A percentile compares a stretch with the other conserved stretches of the same genome.
phyloP scores from a whole-genome alignment of 2,113 vertebrate genomes.

The Bos javanicus region DNA sequence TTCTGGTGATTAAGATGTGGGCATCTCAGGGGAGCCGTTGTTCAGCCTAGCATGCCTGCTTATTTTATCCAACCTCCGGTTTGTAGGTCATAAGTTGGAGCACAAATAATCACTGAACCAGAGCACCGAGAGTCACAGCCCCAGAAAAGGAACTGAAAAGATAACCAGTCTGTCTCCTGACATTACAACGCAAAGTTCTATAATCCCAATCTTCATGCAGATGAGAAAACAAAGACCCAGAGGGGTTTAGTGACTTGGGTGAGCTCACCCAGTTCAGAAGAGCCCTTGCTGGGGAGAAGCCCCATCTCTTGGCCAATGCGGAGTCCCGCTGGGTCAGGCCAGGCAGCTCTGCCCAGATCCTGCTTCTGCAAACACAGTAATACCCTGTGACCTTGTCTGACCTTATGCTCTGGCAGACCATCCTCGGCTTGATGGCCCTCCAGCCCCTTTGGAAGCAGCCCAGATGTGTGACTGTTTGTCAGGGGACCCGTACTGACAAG shows the following conservation, averaged over 20 bases:
- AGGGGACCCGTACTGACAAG: constrained; percentile 20
- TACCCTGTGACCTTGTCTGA: background rate
- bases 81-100: background rate
- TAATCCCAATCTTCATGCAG: background rate
- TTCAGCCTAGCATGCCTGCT: background rate
- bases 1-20: background rate
- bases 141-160: background rate
- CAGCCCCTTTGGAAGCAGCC: constrained; percentile 14
- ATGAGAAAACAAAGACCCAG: background rate
- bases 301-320: accelerated
- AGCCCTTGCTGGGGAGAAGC: background rate
- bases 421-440: background rate
- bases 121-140: background rate
- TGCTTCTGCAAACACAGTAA: background rate
- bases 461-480: constrained; percentile 44
- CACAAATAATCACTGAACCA: background rate
- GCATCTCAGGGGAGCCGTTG: background rate
- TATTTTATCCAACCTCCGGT: background rate
- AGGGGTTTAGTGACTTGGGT: background rate
- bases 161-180: background rate
- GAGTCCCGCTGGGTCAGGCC: no score
- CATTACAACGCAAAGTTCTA: background rate
- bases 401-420: background rate
- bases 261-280: background rate
- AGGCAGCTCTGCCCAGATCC: background rate